Evolutionary conservation across 2,888 invertebrate genomes (phyloP).

Genomic region (Leptopterna dolabrata): DNA sequence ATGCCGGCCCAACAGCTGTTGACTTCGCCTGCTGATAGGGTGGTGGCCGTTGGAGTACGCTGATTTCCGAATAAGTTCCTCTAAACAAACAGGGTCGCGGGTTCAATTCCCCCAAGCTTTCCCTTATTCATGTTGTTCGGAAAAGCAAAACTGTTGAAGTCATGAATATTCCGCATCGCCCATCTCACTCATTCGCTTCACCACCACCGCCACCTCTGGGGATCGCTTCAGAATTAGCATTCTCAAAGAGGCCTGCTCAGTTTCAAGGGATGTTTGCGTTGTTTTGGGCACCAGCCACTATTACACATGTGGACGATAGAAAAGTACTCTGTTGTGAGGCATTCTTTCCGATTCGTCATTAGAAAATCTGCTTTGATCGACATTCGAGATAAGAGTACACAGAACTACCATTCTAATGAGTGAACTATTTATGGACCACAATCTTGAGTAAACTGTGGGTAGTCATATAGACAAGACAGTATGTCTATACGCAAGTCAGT

Average conservation of each 20-base stretch:
- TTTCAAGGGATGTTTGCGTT: neutral
- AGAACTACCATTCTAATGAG: no score
- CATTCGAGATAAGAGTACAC: no score
- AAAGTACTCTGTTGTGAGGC: no score
- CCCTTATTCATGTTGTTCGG: slow-evolving; percentile 13
- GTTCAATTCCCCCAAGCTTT: neutral
- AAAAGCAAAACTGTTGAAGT: slow-evolving; percentile 25
- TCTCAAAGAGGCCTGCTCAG: neutral
- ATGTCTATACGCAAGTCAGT: no score
- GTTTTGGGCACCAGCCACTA: no score
- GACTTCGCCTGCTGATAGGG: neutral
- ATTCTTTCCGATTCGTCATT: no score
- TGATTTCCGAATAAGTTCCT: slow-evolving; percentile 20
- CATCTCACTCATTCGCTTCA: neutral
- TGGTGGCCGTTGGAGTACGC: neutral
- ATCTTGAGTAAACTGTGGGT: no score
- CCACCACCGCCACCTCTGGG: neutral
- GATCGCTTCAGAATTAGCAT: neutral
- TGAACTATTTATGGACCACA: no score
- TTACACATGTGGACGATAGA: no score
- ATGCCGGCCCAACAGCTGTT: neutral
- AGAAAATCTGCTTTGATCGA: no score
- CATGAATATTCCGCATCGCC: neutral
- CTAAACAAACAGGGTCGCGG: neutral
- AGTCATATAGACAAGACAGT: no score